Evolutionary conservation across 2,888 invertebrate genomes (phyloP).

Genomic region (Acanthoscelides obtectus): DNA sequence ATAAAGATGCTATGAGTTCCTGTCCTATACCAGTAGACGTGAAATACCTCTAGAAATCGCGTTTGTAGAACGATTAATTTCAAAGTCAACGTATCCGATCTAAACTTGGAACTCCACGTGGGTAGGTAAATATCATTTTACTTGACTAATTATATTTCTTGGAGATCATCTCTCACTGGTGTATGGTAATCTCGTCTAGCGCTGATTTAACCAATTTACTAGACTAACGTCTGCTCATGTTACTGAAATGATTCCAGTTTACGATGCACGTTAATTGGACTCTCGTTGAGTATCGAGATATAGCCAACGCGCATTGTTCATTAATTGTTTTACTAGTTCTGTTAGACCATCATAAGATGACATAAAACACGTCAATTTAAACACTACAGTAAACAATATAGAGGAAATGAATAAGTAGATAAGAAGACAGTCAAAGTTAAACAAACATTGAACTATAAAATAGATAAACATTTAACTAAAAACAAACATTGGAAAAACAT

Average conservation of each 20-base stretch:
- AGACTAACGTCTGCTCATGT: background rate
- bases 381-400: too few relatives aligned
- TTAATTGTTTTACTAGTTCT: too few relatives aligned
- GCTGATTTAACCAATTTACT: background rate
- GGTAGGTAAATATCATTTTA: background rate
- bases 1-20: too few relatives aligned
- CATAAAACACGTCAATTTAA: too few relatives aligned
- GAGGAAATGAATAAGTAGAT: too few relatives aligned
- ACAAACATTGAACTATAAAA: too few relatives aligned
- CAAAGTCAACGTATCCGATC: background rate
- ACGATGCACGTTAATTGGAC: background rate
- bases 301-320: background rate
- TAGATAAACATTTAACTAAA: too few relatives aligned
- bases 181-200: background rate
- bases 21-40: too few relatives aligned
- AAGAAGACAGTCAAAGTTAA: too few relatives aligned
- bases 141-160: background rate
- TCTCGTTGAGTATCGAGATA: background rate
- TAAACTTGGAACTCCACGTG: background rate
- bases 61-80: background rate
- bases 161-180: background rate
- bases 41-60: background rate
- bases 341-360: too few relatives aligned
- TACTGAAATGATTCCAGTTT: background rate
- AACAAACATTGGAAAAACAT: too few relatives aligned